phyloP scores from a whole-genome alignment of 2,797 vertebrate genomes.

The Sardinella longiceps region DNA sequence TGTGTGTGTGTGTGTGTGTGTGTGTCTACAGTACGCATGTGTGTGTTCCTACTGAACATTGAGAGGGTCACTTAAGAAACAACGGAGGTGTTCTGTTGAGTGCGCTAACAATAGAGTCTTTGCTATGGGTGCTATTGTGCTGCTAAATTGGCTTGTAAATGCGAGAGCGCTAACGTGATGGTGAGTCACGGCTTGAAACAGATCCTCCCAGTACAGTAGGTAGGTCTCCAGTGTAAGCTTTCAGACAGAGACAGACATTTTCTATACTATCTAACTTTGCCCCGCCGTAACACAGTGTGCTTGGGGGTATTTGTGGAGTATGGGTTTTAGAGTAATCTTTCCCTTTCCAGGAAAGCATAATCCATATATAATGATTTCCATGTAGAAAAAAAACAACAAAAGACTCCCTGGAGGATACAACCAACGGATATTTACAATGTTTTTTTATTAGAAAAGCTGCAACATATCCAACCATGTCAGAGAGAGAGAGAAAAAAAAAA shows the following conservation, averaged over 20 bases:
- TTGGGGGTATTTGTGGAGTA: not conserved
- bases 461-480: not conserved
- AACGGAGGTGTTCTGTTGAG: constrained; percentile 8
- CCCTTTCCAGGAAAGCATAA: not conserved
- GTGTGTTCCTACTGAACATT: not conserved
- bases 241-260: not conserved
- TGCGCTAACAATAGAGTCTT: not conserved
- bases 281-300: not conserved
- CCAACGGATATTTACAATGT: not conserved
- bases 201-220: not conserved
- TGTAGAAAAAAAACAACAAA: not conserved
- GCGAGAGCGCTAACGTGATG: not conserved
- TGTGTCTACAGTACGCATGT: constrained; percentile 52
- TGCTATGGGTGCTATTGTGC: constrained; percentile 34
- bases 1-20: constrained; percentile 12
- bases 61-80: constrained; percentile 48
- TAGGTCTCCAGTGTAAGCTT: constrained; percentile 3
- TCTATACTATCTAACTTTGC: not conserved
- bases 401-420: not conserved
- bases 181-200: constrained; percentile 20
- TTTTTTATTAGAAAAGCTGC: constrained; percentile 21
- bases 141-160: constrained; percentile 48
- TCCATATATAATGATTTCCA: not conserved
- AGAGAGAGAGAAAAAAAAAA: not conserved
- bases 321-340: constrained; percentile 1